These are phyloP conservation scores for Cephus rjabovi DNA, from an alignment of 2,888 invertebrate genomes.

Conservation along the genomic window DNA sequence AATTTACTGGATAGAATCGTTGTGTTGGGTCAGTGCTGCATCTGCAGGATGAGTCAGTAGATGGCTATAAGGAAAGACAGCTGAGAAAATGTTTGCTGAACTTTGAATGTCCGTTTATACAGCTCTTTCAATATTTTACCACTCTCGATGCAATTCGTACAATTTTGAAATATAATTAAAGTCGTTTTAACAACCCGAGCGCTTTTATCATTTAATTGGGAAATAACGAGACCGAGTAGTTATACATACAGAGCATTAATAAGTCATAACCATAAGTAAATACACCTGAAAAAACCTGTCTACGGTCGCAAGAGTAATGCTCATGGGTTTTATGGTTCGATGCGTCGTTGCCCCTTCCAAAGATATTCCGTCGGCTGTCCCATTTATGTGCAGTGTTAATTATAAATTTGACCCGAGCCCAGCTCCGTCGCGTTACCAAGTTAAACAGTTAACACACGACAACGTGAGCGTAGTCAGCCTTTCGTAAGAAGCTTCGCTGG, in stretches of 20 bases:
- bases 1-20: neutral
- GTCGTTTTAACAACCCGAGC: neutral
- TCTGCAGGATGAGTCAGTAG: neutral
- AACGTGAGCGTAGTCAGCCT: neutral
- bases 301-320: neutral
- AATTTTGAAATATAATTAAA: neutral
- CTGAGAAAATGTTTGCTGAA: neutral
- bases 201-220: neutral
- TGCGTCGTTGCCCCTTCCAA: neutral
- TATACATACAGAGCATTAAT: neutral
- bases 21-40: neutral
- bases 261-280: neutral
- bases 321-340: neutral
- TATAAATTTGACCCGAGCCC: conserved; percentile 51
- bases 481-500: neutral
- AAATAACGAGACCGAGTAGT: neutral
- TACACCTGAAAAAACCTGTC: neutral
- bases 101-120: neutral
- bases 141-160: neutral
- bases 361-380: conserved; percentile 36
- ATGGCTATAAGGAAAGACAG: neutral
- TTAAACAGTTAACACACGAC: conserved; percentile 29
- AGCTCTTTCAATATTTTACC: neutral
- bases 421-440: conserved; percentile 28
- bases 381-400: conserved; percentile 54